A percentile compares a stretch with the other conserved stretches of the same genome.
These are phyloP conservation scores for Melanerpes formicivorus DNA, from an alignment of 2,113 vertebrate species.

Conservation along the genomic window DNA sequence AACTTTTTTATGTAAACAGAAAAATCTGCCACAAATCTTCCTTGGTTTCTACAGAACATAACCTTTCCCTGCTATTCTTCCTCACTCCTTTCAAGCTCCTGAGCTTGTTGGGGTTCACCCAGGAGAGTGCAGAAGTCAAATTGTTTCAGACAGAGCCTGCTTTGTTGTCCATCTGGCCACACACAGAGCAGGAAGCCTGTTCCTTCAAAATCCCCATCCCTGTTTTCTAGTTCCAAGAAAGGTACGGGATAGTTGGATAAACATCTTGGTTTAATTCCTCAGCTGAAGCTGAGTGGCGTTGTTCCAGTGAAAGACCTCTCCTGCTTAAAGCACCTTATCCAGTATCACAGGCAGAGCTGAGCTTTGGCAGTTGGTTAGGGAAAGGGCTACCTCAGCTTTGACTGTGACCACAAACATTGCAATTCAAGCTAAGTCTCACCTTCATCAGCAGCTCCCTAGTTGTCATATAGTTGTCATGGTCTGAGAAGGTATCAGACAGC, in stretches of 20 bases:
- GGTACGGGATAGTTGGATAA: not conserved
- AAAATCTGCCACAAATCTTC: not conserved
- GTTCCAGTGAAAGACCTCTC: not conserved
- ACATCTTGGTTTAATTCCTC: not conserved
- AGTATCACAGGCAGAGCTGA: not conserved
- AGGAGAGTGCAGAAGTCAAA: not conserved
- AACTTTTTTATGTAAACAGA: not conserved
- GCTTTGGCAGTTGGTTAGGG: not conserved
- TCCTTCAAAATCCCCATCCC: not conserved
- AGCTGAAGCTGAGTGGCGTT: not conserved
- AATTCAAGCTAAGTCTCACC: conserved; percentile 74
- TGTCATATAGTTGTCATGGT: conserved; percentile 93
- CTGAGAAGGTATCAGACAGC: conserved; percentile 93
- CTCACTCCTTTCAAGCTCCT: not conserved
- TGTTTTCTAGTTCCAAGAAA: conserved; percentile 1
- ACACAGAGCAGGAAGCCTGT: not conserved
- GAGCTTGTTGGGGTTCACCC: not conserved
- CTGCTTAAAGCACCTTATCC: not conserved
- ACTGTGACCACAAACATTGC: not conserved
- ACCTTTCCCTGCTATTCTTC: not conserved
- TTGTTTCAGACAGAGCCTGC: not conserved
- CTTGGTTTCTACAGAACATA: not conserved
- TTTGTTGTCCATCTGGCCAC: conserved; percentile 34
- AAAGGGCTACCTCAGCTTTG: not conserved
- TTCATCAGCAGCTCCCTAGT: conserved; percentile 94